A percentile compares a stretch with the other conserved stretches of the same genome.
Evolutionary conservation across 2,888 invertebrate species (phyloP).

Genomic region (Aphelenchoides bicaudatus): DNA sequence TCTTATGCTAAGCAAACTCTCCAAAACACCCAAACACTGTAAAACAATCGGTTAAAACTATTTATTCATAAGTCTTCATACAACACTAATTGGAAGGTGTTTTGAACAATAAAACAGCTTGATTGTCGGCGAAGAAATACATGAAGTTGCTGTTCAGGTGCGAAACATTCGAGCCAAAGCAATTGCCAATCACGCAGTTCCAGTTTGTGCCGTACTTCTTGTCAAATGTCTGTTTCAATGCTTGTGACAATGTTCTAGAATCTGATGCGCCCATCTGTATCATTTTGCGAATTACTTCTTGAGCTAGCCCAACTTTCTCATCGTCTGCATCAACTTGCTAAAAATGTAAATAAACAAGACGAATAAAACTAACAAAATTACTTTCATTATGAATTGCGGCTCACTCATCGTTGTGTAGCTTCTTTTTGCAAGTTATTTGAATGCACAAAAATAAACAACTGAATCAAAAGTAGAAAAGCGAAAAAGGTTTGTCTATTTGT

Average conservation of each 20-base stretch:
- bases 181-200: conserved; percentile 28
- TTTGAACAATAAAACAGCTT: conserved; percentile 28
- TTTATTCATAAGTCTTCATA: too few species aligned
- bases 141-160: conserved; percentile 27
- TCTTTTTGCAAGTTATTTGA: too few species aligned
- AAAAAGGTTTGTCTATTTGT: too few species aligned
- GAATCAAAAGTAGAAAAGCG: too few species aligned
- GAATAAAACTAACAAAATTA: not conserved
- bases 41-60: too few species aligned
- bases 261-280: not conserved
- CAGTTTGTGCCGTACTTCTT: conserved; percentile 11
- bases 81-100: too few species aligned
- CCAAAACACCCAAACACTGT: too few species aligned
- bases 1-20: too few species aligned
- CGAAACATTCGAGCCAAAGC: conserved; percentile 24
- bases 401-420: too few species aligned
- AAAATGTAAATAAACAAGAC: not conserved
- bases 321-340: not conserved
- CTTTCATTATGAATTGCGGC: conserved; percentile 10
- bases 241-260: not conserved
- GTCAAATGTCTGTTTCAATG: conserved; percentile 15
- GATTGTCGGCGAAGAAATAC: conserved; percentile 29
- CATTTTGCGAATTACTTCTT: conserved; percentile 2
- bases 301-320: not conserved
- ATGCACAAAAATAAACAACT: too few species aligned